phyloP scores from a whole-genome alignment of 2,113 vertebrate genomes.

The Amblyopsis rosae region DNA sequence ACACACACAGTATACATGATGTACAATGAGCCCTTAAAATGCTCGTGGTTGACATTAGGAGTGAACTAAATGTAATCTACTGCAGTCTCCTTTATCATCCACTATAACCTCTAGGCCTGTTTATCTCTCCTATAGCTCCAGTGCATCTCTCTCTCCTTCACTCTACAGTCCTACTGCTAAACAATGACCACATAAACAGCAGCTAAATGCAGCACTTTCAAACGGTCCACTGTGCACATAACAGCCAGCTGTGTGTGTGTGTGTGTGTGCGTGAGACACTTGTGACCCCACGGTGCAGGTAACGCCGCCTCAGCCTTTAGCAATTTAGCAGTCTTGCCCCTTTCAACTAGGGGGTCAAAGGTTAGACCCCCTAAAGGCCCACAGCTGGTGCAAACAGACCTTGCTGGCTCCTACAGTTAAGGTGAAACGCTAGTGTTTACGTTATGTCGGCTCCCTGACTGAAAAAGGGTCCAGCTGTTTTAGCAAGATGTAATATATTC shows the following conservation, averaged over 20 bases:
- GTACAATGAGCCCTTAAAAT: conserved; percentile 1
- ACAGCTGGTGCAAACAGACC: conserved; percentile 54
- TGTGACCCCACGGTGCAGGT: conserved; percentile 52
- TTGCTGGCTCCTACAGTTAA: conserved; percentile 26
- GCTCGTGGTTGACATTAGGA: neutral
- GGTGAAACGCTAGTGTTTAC: conserved; percentile 7
- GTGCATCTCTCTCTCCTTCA: neutral
- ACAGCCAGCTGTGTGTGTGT: conserved; percentile 24
- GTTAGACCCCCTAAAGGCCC: conserved; percentile 38
- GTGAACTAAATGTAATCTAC: conserved; percentile 20
- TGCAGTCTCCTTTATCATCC: conserved; percentile 10
- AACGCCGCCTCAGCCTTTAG: conserved; percentile 51
- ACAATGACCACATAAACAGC: conserved; percentile 35
- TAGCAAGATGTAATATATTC: conserved; percentile 8
- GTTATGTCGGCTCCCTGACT: neutral
- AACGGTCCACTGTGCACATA: conserved; percentile 25
- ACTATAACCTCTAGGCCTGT: neutral
- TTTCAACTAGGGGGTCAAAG: conserved; percentile 62
- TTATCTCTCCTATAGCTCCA: conserved; percentile 14
- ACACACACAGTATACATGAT: neutral
- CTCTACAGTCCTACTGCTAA: neutral
- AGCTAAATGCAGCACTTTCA: conserved; percentile 27
- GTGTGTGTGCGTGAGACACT: conserved; percentile 17
- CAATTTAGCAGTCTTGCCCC: conserved; percentile 54
- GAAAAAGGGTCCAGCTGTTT: conserved; percentile 4